Evolutionary conservation across 2,888 invertebrate genomes (phyloP).

Genomic region (Leptogaster cylindrica): DNA sequence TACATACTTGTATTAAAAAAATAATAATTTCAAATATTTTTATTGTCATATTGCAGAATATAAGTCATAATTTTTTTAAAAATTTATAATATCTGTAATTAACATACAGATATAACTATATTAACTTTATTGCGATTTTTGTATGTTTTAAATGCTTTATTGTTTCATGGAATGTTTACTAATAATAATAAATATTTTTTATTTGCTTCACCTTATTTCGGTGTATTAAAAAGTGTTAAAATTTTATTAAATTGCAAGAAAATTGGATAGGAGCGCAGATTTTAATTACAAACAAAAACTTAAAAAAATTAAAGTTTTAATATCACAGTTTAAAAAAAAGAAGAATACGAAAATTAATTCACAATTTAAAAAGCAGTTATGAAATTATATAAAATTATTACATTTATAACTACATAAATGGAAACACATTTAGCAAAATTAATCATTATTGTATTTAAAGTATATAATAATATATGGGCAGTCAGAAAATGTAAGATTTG

Average conservation of each 20-base stretch:
- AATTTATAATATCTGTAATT: too few species aligned
- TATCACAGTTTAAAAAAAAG: slow-evolving; percentile 24
- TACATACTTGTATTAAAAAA: not conserved
- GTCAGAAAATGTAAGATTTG: slow-evolving; percentile 54
- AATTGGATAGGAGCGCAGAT: slow-evolving; percentile 13
- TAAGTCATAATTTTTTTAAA: too few species aligned
- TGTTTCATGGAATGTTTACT: slow-evolving; percentile 10
- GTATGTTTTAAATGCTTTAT: slow-evolving; percentile 5
- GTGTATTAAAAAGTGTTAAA: not conserved
- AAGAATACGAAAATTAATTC: slow-evolving; percentile 36
- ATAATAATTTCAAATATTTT: too few species aligned
- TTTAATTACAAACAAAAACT: slow-evolving; percentile 21
- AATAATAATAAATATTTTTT: slow-evolving; percentile 3
- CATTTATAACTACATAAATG: slow-evolving; percentile 42
- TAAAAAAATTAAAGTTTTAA: slow-evolving; percentile 19
- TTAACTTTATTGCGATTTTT: too few species aligned
- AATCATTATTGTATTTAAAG: slow-evolving; percentile 46
- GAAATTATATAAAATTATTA: slow-evolving; percentile 43
- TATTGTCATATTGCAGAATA: too few species aligned
- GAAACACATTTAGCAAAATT: slow-evolving; percentile 48
- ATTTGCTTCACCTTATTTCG: slow-evolving; percentile 5
- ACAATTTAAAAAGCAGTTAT: slow-evolving; percentile 39
- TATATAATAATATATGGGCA: slow-evolving; percentile 52
- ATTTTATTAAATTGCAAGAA: not conserved
- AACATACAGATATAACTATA: too few species aligned